Evolutionary conservation across 2,888 invertebrate species (phyloP), one percentile per base, ranked within the genome.

Genomic region (Suillia variegata): DNA sequence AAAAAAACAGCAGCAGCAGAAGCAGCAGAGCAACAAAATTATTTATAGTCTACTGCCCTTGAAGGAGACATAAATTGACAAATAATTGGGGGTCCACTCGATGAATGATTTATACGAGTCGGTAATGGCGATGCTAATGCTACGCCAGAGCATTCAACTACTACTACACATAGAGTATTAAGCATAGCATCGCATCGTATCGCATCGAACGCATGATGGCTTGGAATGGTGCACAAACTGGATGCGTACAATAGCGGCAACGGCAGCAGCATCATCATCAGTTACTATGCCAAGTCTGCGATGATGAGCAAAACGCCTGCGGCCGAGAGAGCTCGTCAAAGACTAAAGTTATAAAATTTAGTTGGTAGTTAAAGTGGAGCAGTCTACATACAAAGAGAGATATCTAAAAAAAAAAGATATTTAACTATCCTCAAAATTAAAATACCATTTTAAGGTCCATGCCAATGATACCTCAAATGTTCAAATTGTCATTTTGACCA

Each of bases 31-130:
- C 56, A 68, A 62, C 47, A 64, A 66, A 71, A 71, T 73, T 74
- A 73, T 74, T 74, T 73, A 74, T 73, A 70, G 74, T 71, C 73
- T 71, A 68, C 67, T 71, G 72, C 72, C 71, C 74, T 74, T 73
- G 68, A 71, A 74, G 71, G 70, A 71, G 74, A 74, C 74, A 73
- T 74, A 74, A 74, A 74, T 74, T 73, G 74, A 74, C 74, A 74
- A 69, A 74, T 74, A 74, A 74, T 74, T 74, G 73, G 72, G 69
- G 73, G 73, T 72, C 69, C 70, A 68, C 67, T 72, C 70, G 69
- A 67, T 68, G 69, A 66, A 72, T 72, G 72, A 72, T 72, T 72
- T 72, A 72, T 72, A 61, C 63, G 66, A 68, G 65, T 63, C 63
- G 1, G 53, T 64, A 66, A 64, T 66, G 63, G 62, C 61, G 57